phyloP scores from a whole-genome alignment of 2,888 invertebrate species.

The Nasonia oneida region DNA sequence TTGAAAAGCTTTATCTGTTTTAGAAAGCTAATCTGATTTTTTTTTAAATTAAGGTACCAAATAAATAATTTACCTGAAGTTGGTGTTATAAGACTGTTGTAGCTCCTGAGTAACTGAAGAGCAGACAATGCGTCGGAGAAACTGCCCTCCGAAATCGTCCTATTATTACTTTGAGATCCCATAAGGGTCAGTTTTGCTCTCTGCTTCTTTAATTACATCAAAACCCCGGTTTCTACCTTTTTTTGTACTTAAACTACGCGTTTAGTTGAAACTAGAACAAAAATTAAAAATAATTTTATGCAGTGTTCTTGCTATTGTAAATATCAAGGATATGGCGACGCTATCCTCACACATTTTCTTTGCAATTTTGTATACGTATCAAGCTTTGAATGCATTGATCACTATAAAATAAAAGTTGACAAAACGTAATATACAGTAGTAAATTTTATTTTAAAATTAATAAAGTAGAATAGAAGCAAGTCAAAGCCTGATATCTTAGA shows the following conservation, averaged over 20 bases:
- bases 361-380: no score
- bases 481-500: not conserved
- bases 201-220: conserved; percentile 26
- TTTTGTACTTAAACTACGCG: not conserved
- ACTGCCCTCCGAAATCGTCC: conserved; percentile 41
- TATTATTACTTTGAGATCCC: conserved; percentile 46
- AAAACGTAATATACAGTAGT: no score
- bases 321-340: no score
- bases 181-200: conserved; percentile 30
- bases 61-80: conserved; percentile 80
- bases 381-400: no score
- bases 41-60: not conserved
- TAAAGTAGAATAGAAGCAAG: not conserved
- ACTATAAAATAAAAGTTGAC: no score
- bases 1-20: no score
- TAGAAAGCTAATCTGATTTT: not conserved
- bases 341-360: no score
- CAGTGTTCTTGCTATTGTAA: no score
- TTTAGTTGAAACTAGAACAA: not conserved
- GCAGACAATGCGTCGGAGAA: conserved; percentile 80
- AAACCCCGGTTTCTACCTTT: not conserved
- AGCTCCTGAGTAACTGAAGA: conserved; percentile 83
- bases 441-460: no score
- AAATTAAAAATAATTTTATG: not conserved
- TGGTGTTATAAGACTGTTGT: conserved; percentile 83